Base-by-base conservation (phyloP, 2,797 vertebrate species). In the Myioborus miniatus region DNA sequence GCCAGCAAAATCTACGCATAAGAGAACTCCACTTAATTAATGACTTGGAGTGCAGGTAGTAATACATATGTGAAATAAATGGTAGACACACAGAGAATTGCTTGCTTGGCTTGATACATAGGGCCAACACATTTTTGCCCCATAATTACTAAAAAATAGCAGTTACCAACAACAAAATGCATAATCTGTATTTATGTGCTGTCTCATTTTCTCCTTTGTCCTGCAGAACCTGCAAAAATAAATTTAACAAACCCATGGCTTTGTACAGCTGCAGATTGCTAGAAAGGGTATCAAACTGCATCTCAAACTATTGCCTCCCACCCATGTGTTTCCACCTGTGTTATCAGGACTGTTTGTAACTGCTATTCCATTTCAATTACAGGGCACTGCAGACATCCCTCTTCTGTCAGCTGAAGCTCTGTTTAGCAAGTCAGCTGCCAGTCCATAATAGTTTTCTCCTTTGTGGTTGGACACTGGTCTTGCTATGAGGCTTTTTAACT, bases 1-100 rank as follows among this genome's bases (percentile, higher is more conserved):
- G 81, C 83, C 94, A 90, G 83, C 43, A 84, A 87, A 93, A 93
- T 71, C 71, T 83, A 92, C 37, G 14, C 75, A 23, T 71, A 94
- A 68, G 43, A 95, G 84, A 95, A 81, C 11, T 23, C 78, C 55
- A 46, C 58, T 77, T 93, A 95, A 96, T 89, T 75, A 96, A 93
- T 80, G 72, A 89, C 82, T 62, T 69, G 84, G 49, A 92, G 41
- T 6, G 1, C 46, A 52, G 56, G 36, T 37, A 60, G 43, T 44
- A 84, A 89, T 80, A 27, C 26, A 14, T 71, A 71, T 14, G 21
- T 55, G 63, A 92, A 78, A 86, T 65, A 62, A 55, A 83, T 6
- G 4, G 58, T 18, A 83, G 62, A 34, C 53, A 90, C 0, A 8
- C 56, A 84, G 26, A 80, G 60, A 90, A 92, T 46, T 82, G 63